Evolutionary conservation across 1,140 invertebrate genomes (phyloP).

Genomic region (Tribolium madens): DNA sequence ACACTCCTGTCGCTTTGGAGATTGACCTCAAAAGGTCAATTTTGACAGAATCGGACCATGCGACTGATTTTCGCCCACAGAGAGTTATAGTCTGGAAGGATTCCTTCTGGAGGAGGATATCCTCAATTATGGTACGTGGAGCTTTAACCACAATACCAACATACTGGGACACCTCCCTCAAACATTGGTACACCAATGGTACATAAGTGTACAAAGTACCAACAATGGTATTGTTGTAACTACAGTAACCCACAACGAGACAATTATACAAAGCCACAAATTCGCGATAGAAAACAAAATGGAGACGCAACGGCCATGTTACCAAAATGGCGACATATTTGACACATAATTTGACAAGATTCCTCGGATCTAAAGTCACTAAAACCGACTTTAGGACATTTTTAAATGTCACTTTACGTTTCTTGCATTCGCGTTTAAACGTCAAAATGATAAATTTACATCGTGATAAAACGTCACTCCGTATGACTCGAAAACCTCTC

Average conservation of each 20-base stretch:
- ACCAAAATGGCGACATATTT: constrained; percentile 62
- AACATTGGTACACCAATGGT: constrained; percentile 70
- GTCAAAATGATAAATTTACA: constrained; percentile 63
- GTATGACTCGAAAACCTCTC: constrained; percentile 63
- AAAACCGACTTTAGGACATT: constrained; percentile 65
- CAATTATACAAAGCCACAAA: constrained; percentile 63
- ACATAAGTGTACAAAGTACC: constrained; percentile 70
- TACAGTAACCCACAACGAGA: constrained; percentile 63
- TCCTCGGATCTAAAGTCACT: constrained; percentile 65
- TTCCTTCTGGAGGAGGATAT: constrained; percentile 68
- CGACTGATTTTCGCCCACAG: constrained; percentile 81
- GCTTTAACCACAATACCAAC: constrained; percentile 69
- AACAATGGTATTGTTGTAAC: constrained; percentile 65
- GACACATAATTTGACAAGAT: constrained; percentile 60
- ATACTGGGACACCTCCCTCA: constrained; percentile 71
- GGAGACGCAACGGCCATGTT: constrained; percentile 63
- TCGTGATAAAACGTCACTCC: constrained; percentile 58
- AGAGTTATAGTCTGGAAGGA: constrained; percentile 77
- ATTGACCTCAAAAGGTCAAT: constrained; percentile 68
- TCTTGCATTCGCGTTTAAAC: constrained; percentile 65
- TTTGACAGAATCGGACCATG: constrained; percentile 79
- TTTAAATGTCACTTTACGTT: constrained; percentile 66
- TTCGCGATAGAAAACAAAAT: constrained; percentile 66
- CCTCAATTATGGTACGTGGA: constrained; percentile 72
- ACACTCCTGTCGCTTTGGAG: constrained; percentile 72